These are phyloP conservation scores for Caenorhabditis afra DNA, from an alignment of 2,888 invertebrate species.

Conservation along the genomic window DNA sequence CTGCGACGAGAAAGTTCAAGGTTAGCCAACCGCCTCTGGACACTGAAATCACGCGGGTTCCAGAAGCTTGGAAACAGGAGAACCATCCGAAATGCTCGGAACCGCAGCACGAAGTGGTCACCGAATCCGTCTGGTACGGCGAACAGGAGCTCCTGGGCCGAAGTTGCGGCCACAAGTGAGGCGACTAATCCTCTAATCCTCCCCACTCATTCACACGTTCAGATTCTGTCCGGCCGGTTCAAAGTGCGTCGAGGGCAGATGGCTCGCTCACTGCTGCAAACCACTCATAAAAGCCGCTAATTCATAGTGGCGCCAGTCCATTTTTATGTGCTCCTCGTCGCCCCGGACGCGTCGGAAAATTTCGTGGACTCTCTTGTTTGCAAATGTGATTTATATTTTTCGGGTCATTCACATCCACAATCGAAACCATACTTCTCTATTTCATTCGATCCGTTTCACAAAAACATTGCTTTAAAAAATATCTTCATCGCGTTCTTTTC, in stretches of 20 bases:
- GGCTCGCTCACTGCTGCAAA: slow-evolving; percentile 59
- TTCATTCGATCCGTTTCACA: slow-evolving; percentile 3
- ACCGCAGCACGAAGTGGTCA: slow-evolving; percentile 42
- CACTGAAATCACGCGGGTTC: background rate
- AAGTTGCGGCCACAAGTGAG: slow-evolving; percentile 54
- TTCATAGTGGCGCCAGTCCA: slow-evolving; percentile 48
- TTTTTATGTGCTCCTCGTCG: slow-evolving; percentile 38
- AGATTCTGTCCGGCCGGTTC: slow-evolving; percentile 59
- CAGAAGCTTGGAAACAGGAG: slow-evolving; percentile 43
- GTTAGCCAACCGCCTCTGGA: background rate
- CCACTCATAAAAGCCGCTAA: slow-evolving; percentile 56
- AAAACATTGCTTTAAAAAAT: background rate
- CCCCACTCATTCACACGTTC: slow-evolving; percentile 19
- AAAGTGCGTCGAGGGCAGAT: slow-evolving; percentile 60
- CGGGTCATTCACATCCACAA: slow-evolving; percentile 43
- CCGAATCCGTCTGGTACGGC: slow-evolving; percentile 55
- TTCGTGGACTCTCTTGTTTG: slow-evolving; percentile 44
- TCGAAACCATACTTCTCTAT: slow-evolving; percentile 19
- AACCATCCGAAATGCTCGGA: slow-evolving; percentile 40
- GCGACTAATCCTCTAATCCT: slow-evolving; percentile 6
- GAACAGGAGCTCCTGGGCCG: slow-evolving; percentile 46
- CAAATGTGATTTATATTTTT: slow-evolving; percentile 54
- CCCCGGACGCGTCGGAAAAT: slow-evolving; percentile 7
- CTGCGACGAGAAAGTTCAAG: slow-evolving; percentile 41
- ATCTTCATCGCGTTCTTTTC: background rate